Evolutionary conservation across 2,888 invertebrate species (phyloP).

Genomic region (Apamea crenata): DNA sequence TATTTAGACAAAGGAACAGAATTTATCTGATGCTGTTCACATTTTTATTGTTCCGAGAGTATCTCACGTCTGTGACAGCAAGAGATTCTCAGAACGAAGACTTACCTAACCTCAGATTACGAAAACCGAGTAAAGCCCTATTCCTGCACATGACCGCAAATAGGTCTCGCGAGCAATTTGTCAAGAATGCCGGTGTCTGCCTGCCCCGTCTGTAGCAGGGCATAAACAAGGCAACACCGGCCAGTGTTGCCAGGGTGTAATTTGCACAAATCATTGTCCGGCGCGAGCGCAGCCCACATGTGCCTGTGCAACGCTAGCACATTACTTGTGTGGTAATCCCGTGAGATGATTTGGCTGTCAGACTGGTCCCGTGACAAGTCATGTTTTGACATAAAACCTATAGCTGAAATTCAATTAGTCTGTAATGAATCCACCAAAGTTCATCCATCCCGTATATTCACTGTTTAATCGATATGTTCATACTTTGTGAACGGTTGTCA

Average conservation of each 20-base stretch:
- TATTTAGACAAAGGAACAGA: not conserved
- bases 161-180: slow-evolving; percentile 54
- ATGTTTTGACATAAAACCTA: not conserved
- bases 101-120: slow-evolving; percentile 15
- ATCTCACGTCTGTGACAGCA: not conserved
- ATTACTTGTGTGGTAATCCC: slow-evolving; percentile 28
- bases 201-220: slow-evolving; percentile 29
- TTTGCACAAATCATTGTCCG: slow-evolving; percentile 83
- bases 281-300: slow-evolving; percentile 48
- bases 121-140: slow-evolving; percentile 35
- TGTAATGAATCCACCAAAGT: not conserved
- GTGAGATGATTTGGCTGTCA: slow-evolving; percentile 30
- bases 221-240: slow-evolving; percentile 58
- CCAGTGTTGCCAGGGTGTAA: slow-evolving; percentile 69
- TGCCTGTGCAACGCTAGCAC: slow-evolving; percentile 34
- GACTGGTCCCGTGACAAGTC: slow-evolving; percentile 3
- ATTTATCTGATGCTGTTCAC: not conserved
- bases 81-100: not conserved
- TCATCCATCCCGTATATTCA: not conserved
- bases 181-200: slow-evolving; percentile 53
- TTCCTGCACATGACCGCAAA: slow-evolving; percentile 43
- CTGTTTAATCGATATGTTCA: not conserved
- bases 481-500: no score
- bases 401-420: not conserved
- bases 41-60: not conserved